phyloP scores from a whole-genome alignment of 2,888 invertebrate genomes.

The Athrips mouffetella region DNA sequence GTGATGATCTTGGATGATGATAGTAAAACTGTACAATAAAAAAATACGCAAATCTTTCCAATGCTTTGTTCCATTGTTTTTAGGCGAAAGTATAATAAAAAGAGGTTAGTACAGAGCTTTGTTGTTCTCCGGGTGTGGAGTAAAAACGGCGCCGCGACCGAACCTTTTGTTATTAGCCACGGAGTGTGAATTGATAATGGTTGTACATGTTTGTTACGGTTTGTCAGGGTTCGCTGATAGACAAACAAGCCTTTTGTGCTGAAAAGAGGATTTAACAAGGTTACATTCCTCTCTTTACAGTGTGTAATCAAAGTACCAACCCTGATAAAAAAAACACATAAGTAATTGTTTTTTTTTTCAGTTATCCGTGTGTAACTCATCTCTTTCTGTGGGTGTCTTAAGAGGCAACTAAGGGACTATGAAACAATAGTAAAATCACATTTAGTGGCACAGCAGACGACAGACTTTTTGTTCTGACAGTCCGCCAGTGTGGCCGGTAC shows the following conservation, averaged over 20 bases:
- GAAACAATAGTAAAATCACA: too few species aligned
- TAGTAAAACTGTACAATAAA: neutral
- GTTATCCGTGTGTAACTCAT: too few species aligned
- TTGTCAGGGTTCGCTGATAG: conserved; percentile 24
- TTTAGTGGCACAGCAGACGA: too few species aligned
- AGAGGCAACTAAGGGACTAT: too few species aligned
- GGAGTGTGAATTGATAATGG: conserved; percentile 68
- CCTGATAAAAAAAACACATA: too few species aligned
- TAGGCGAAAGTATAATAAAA: conserved; percentile 1
- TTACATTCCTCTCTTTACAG: too few species aligned
- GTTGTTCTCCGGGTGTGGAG: conserved; percentile 40
- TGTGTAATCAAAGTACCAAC: too few species aligned
- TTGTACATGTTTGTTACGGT: conserved; percentile 49
- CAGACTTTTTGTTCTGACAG: too few species aligned
- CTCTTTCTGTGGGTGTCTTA: too few species aligned
- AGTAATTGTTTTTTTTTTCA: too few species aligned
- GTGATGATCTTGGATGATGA: too few species aligned
- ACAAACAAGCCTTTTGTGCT: conserved; percentile 9
- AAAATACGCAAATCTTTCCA: neutral
- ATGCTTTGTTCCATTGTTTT: neutral
- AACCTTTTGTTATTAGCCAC: conserved; percentile 61
- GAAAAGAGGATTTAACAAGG: neutral
- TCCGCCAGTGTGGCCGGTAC: too few species aligned
- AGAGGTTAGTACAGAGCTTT: conserved; percentile 41
- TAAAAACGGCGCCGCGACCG: conserved; percentile 50